Percentiles rank a stretch among this genome's conserved stretches.
Evolutionary conservation across 2,888 invertebrate genomes (phyloP).

Genomic region (Ceraclea dissimilis): DNA sequence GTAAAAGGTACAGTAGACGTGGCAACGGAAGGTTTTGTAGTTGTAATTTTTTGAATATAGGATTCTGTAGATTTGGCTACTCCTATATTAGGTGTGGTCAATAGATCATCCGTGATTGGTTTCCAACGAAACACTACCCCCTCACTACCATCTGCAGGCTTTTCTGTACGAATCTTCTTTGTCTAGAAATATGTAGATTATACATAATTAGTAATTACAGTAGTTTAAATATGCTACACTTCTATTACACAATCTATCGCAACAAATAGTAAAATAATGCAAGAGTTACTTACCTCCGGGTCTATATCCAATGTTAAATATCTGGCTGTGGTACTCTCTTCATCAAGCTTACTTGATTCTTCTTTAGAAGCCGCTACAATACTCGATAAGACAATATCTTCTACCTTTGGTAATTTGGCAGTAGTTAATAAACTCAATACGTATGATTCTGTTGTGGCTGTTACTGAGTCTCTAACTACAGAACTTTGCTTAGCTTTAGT

Average conservation of each 20-base stretch:
- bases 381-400: slow-evolving; percentile 55
- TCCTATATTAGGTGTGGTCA: slow-evolving; percentile 28
- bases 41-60: slow-evolving; percentile 35
- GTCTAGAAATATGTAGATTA: slow-evolving; percentile 39
- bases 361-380: slow-evolving; percentile 52
- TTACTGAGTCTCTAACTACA: neutral
- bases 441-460: slow-evolving; percentile 38
- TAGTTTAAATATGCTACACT: no score
- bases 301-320: slow-evolving; percentile 51
- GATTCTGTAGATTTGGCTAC: slow-evolving; percentile 38
- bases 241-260: no score
- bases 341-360: slow-evolving; percentile 43
- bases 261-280: no score
- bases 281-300: slow-evolving; percentile 46
- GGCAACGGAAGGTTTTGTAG: slow-evolving; percentile 28
- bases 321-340: slow-evolving; percentile 39
- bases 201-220: no score
- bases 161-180: slow-evolving; percentile 47
- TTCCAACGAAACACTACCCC: slow-evolving; percentile 28
- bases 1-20: neutral
- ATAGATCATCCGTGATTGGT: slow-evolving; percentile 36
- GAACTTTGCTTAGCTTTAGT: neutral
- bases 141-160: slow-evolving; percentile 36
- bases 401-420: slow-evolving; percentile 52
- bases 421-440: slow-evolving; percentile 50